Evolutionary conservation across 1,140 invertebrate genomes (phyloP), one percentile per base, ranked within the genome.

Genomic region (Lepidurus packardi): DNA sequence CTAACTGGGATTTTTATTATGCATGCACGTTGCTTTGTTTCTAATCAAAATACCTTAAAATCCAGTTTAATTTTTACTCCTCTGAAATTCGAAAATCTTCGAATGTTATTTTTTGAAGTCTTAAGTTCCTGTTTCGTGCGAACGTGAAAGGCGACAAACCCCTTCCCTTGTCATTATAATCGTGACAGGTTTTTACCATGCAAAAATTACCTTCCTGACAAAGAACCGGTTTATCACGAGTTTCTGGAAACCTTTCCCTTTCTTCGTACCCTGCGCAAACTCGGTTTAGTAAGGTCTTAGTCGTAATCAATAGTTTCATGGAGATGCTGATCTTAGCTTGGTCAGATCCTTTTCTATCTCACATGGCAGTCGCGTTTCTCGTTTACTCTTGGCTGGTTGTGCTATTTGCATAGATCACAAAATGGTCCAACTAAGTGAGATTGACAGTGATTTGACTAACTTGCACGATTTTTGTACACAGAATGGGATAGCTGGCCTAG

Each of bases 171-270:
- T n/a, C 7, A 65, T 16, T 4, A 16, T 65, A n/a, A n/a, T 65
- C 53, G 13, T n/a, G 53, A 65, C 53, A n/a, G 16, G 16, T 65
- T 65, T 65, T 9, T 13, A 65, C 21, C 21, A 65, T 65, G 53
- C 53, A 21, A 21, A 65, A 65, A 21, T 65, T 21, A 65, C 53
- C 21, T 65, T 65, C 0, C 53, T 7, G 53, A 65, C 9, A 65
- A 47, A 65, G 21, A 65, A 65, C 53, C 53, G 21, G 53, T 65
- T 65, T 65, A 21, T 65, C 53, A 65, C 53, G 53, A 65, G 5
- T 65, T 21, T 65, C 53, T 7, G 53, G 6, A 16, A n/a, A 65
- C 53, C 53, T 65, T 65, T 65, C 53, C 53, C 53, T 65, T 65
- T 65, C 53, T 7, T 65, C 21, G 13, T 65, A 21, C 53, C 53